These are phyloP conservation scores for Turritopsis dohrnii DNA, from an alignment of 30 jellyfish, hydroid and myxozoan species.

Conservation along the genomic window DNA sequence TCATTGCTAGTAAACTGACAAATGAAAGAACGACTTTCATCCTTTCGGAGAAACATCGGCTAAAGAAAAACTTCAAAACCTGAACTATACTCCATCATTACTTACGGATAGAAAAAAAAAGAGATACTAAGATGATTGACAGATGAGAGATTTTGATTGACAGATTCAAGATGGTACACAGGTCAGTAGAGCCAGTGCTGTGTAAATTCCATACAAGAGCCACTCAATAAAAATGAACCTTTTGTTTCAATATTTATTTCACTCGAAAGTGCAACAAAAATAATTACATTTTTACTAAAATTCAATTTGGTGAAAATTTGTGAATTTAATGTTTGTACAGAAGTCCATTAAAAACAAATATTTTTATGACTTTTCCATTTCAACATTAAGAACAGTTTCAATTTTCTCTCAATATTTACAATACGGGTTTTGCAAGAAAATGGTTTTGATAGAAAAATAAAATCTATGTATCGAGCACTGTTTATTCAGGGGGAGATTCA, in stretches of 20 bases:
- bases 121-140: neutral
- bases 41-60: too few species aligned
- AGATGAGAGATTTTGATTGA: neutral
- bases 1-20: too few species aligned
- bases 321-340: neutral
- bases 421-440: conserved; percentile 14
- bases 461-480: neutral
- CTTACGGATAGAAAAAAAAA: too few species aligned
- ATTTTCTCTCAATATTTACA: neutral
- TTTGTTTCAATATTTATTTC: neutral
- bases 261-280: neutral
- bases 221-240: neutral
- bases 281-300: neutral
- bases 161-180: neutral
- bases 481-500: neutral
- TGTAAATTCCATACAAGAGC: neutral
- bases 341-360: neutral
- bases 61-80: too few species aligned
- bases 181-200: neutral
- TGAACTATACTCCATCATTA: too few species aligned
- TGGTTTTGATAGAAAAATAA: conserved; percentile 20
- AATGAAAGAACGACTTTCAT: too few species aligned
- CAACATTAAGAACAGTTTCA: conserved; percentile 24
- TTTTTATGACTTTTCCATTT: neutral
- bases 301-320: neutral